A percentile compares a stretch with the other conserved stretches of the same genome.
These are phyloP conservation scores for Apoderus coryli DNA, from an alignment of 2,888 invertebrate genomes.

Conservation along the genomic window DNA sequence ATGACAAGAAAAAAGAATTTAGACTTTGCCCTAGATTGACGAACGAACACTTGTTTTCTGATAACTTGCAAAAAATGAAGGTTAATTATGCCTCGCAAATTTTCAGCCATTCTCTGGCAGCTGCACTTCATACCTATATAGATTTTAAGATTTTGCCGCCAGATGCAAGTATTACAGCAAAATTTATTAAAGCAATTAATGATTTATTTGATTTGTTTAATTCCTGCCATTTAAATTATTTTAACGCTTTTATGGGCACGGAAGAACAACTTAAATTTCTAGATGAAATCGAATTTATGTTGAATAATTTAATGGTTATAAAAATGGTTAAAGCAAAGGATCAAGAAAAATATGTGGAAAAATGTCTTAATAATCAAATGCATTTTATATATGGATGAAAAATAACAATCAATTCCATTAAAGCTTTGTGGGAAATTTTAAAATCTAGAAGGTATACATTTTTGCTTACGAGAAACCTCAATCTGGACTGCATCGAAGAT, in stretches of 20 bases:
- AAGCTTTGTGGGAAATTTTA: conserved; percentile 4
- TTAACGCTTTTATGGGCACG: too few relatives aligned
- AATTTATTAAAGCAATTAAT: conserved; percentile 9
- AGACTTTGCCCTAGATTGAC: conserved; percentile 9
- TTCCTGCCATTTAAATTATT: too few relatives aligned
- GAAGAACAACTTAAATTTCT: conserved; percentile 1
- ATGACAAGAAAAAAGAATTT: conserved; percentile 8
- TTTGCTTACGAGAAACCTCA: conserved; percentile 2
- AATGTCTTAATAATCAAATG: not conserved
- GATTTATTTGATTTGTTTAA: conserved; percentile 9
- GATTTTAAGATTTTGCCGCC: conserved; percentile 9
- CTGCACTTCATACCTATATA: conserved; percentile 9
- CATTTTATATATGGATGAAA: conserved; percentile 4
- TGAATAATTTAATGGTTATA: not conserved
- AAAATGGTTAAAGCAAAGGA: conserved; percentile 1
- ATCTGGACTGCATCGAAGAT: conserved; percentile 10
- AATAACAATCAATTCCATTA: conserved; percentile 4
- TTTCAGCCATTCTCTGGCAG: conserved; percentile 11
- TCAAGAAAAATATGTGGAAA: not conserved
- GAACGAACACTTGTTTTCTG: conserved; percentile 9
- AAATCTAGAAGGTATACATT: conserved; percentile 1
- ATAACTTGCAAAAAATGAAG: too few relatives aligned
- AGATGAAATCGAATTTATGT: not conserved
- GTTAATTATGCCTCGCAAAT: too few relatives aligned
- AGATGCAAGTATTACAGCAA: conserved; percentile 9